Evolutionary conservation across 2,113 vertebrate species (phyloP).

Genomic region (Oxygymnocypris stewartii): DNA sequence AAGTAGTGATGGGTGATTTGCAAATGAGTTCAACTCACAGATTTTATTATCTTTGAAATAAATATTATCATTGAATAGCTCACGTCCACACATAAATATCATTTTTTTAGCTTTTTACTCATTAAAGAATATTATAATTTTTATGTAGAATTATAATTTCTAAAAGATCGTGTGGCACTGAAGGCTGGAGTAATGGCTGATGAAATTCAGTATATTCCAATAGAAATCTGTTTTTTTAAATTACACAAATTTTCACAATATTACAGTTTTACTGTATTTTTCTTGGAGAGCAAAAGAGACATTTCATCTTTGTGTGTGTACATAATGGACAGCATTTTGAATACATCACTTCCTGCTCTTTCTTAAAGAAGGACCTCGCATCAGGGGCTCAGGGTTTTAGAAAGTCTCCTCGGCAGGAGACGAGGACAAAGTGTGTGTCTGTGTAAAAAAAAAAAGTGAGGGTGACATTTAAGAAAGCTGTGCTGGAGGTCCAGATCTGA

Average conservation of each 20-base stretch:
- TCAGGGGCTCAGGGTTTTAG: neutral
- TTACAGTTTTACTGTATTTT: neutral
- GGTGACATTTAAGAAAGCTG: slow-evolving; percentile 34
- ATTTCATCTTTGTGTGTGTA: neutral
- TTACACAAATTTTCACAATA: neutral
- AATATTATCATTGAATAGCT: neutral
- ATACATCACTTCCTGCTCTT: neutral
- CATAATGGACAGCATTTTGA: neutral
- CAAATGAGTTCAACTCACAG: neutral
- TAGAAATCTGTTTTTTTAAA: neutral
- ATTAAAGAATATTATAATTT: neutral
- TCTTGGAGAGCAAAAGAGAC: neutral
- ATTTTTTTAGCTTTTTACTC: neutral
- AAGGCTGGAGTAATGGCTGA: neutral
- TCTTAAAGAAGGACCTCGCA: neutral
- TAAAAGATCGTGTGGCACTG: neutral
- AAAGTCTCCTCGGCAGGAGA: neutral
- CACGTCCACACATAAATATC: too few species aligned
- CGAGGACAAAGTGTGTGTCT: neutral
- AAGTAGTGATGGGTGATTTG: neutral
- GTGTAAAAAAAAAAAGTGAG: neutral
- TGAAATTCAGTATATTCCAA: neutral
- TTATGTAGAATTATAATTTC: neutral
- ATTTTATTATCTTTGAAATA: neutral
- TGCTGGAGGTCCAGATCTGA: slow-evolving; percentile 30